Base-by-base conservation (phyloP, 2,797 vertebrate species). In the Arrhamphus sclerolepis region DNA sequence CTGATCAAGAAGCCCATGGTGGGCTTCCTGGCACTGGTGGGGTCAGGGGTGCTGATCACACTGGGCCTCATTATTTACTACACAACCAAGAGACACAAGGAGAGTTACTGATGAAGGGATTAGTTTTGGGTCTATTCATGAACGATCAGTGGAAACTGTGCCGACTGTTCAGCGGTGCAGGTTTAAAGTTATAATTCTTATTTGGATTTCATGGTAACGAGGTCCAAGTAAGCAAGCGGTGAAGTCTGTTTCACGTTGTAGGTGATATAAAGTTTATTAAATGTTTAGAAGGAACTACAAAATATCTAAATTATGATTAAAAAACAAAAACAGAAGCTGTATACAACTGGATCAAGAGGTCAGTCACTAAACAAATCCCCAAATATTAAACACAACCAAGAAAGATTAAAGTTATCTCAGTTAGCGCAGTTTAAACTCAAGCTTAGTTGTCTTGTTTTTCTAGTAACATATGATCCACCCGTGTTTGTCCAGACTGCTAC, bases 11-110 rank as follows among this genome's bases (percentile, higher is more conserved):
- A 87, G 69, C 91, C 94, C 0, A 82, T 97, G 21, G 58, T 98
- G 67, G 93, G 91, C 46, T 98, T 98, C 72, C 76, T 98, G 20
- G 90, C 91, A 38, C 92, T 97, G 31, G 84, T 97, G 31, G 91
- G 91, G 50, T 91, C 93, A 59, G 92, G 87, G 55, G 90, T 95
- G 80, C 85, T 97, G 41, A 75, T 94, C 84, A 95, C 94, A 13
- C 63, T 96, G 72, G 89, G 92, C 67, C 86, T 98, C 34, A 91
- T 98, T 56, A 90, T 92, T 77, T 95, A 98, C 86, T 97, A 96
- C 70, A 92, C 91, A 56, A 86, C 92, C 44, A 96, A 82, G 87
- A 95, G 86, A 72, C 82, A 76, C 68, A 94, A 93, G 64, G 77
- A 77, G 46, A 72, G 19, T 24, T 78, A 84, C 70, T 87, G 46